Conservation (phyloP, 2,888 invertebrate genomes). For the Scaptomyza polygonia region DNA sequence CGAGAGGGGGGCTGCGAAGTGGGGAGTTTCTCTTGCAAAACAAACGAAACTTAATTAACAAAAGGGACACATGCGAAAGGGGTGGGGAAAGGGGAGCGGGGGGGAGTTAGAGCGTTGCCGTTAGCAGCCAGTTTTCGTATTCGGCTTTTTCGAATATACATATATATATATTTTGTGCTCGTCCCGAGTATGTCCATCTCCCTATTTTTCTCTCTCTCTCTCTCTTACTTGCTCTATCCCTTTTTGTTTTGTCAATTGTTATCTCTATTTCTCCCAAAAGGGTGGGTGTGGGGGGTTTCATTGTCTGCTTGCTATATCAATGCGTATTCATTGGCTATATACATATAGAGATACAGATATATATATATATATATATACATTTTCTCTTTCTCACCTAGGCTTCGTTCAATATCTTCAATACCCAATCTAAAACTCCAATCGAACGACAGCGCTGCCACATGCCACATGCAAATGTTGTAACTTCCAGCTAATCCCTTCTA, state of each 20-base stretch:
- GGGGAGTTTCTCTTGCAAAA: conserved; percentile 55
- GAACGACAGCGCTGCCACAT: conserved; percentile 22
- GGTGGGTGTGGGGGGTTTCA: conserved; percentile 19
- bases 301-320: conserved; percentile 59
- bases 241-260: conserved; percentile 6
- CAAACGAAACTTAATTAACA: conserved; percentile 82
- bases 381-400: conserved; percentile 31
- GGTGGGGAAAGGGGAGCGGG: neutral
- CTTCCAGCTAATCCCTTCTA: neutral
- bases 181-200: conserved; percentile 37
- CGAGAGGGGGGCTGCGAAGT: too few relatives aligned
- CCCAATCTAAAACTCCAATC: conserved; percentile 29
- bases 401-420: neutral
- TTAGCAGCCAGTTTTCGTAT: conserved; percentile 39
- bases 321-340: conserved; percentile 74
- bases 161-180: conserved; percentile 34
- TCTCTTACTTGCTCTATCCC: neutral
- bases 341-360: conserved; percentile 7
- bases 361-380: conserved; percentile 3
- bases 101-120: conserved; percentile 1
- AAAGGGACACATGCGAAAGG: conserved; percentile 52
- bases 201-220: neutral
- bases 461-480: conserved; percentile 51
- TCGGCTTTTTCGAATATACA: conserved; percentile 30
- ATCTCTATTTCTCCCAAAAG: conserved; percentile 54